Evolutionary conservation across 92 coral and sea anemone genomes (phyloP).

Genomic region (Actinostola sp.): DNA sequence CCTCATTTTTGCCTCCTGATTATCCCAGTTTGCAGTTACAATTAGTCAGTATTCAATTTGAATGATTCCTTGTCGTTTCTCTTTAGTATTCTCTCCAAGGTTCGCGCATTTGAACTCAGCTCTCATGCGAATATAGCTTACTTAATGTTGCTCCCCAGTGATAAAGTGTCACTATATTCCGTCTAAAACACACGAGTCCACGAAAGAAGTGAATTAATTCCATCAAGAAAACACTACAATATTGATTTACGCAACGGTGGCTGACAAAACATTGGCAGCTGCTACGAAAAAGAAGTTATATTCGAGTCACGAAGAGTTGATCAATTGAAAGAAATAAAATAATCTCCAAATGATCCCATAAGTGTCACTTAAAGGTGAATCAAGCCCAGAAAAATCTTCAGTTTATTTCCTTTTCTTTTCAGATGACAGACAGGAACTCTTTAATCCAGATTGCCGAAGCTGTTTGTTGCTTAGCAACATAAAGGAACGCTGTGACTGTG

Average conservation of each 20-base stretch:
- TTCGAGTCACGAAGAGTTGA: too few species aligned
- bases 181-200: too few species aligned
- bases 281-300: background rate
- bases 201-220: too few species aligned
- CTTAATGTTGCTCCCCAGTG: too few species aligned
- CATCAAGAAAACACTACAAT: too few species aligned
- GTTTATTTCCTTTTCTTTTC: background rate
- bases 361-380: background rate
- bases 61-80: too few species aligned
- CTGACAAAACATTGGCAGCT: slow-evolving; percentile 2
- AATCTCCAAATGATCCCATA: background rate
- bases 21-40: background rate
- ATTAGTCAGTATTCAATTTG: background rate
- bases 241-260: too few species aligned
- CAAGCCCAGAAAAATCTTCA: background rate
- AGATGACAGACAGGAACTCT: slow-evolving; percentile 89
- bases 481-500: slow-evolving; percentile 93
- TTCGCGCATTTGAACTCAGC: too few species aligned
- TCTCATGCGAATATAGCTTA: too few species aligned
- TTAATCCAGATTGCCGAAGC: slow-evolving; percentile 91
- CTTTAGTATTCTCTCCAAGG: too few species aligned
- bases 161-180: too few species aligned
- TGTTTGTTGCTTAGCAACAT: slow-evolving; percentile 81
- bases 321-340: too few species aligned
- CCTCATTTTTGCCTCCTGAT: background rate